Conservation (phyloP, 2,888 invertebrate species). For the Xestia rhomboidea region DNA sequence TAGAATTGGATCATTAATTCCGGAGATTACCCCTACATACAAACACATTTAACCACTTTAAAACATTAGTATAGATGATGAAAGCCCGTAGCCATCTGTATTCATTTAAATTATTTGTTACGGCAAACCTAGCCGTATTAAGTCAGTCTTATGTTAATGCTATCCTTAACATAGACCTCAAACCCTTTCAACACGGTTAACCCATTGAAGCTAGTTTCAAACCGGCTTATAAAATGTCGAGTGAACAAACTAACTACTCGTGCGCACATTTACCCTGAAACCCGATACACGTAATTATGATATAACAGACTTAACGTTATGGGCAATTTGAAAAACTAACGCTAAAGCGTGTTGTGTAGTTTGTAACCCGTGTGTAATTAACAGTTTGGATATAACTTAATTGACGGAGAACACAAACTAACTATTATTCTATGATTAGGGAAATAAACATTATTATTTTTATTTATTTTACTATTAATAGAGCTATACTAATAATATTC, state of each 20-base stretch:
- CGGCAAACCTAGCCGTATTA: background rate
- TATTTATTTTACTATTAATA: background rate
- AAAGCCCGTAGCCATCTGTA: too few relatives aligned
- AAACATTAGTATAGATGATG: too few relatives aligned
- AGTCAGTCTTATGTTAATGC: background rate
- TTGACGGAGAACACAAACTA: slow-evolving; percentile 5
- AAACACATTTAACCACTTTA: too few relatives aligned
- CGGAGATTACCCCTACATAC: too few relatives aligned
- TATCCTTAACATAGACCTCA: slow-evolving; percentile 42
- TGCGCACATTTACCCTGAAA: slow-evolving; percentile 26
- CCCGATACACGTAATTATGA: slow-evolving; percentile 13
- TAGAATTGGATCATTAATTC: too few relatives aligned
- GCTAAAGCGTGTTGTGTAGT: background rate
- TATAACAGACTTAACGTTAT: background rate
- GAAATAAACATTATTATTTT: background rate
- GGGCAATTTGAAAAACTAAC: slow-evolving; percentile 32
- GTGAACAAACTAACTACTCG: slow-evolving; percentile 36
- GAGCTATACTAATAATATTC: background rate
- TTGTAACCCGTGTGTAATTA: background rate
- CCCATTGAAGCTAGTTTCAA: slow-evolving; percentile 16
- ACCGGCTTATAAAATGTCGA: slow-evolving; percentile 34
- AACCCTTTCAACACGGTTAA: background rate
- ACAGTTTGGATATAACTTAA: slow-evolving; percentile 24
- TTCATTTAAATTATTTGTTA: background rate
- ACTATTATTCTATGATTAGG: background rate